These are phyloP conservation scores for Tinamus guttatus DNA, from an alignment of 2,113 vertebrate genomes.

Conservation along the genomic window DNA sequence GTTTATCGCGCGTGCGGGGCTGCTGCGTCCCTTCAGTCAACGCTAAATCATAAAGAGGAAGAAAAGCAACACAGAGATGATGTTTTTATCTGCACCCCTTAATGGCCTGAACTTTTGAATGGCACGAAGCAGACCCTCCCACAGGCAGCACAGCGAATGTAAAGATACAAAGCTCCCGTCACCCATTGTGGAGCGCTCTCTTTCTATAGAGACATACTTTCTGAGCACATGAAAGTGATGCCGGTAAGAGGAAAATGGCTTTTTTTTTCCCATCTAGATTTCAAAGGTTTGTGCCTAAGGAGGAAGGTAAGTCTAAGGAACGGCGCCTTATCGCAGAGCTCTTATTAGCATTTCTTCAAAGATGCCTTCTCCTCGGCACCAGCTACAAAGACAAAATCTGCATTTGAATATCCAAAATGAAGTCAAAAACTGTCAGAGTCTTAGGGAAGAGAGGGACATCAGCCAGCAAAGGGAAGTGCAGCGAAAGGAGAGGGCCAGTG, in stretches of 20 bases:
- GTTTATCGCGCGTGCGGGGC: not conserved
- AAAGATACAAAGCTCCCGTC: not conserved
- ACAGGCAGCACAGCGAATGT: conserved; percentile 6
- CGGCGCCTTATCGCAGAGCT: conserved; percentile 13
- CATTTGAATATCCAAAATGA: conserved; percentile 54
- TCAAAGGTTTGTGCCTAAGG: conserved; percentile 48
- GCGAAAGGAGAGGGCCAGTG: not conserved
- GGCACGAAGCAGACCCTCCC: not conserved
- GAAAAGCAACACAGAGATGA: not conserved
- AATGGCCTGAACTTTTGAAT: not conserved
- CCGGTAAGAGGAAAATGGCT: conserved; percentile 50
- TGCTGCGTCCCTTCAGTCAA: not conserved
- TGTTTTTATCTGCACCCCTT: conserved; percentile 19
- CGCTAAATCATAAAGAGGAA: not conserved
- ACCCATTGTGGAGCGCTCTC: not conserved
- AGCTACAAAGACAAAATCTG: conserved; percentile 61
- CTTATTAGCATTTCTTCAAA: conserved; percentile 69
- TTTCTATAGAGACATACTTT: not conserved
- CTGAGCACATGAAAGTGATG: conserved; percentile 41
- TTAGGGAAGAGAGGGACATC: not conserved
- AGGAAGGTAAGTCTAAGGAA: conserved; percentile 18
- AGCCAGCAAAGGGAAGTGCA: not conserved
- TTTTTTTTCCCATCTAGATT: conserved; percentile 33
- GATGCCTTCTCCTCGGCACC: conserved; percentile 6
- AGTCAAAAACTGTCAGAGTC: not conserved